phyloP scores from a whole-genome alignment of 2,888 invertebrate species.

The Uloborus plumipes region DNA sequence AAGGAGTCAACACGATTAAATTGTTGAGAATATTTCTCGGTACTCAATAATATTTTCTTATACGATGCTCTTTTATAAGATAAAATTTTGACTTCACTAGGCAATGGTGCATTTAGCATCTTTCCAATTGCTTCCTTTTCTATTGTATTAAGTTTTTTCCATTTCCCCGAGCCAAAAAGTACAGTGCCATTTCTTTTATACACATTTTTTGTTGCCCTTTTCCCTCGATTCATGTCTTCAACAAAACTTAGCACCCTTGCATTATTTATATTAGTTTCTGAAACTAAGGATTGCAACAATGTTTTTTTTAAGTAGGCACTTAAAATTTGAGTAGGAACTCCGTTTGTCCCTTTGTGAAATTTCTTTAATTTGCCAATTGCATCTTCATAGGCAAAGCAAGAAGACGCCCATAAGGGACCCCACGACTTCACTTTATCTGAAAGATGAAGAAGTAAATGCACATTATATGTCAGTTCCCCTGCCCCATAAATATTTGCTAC shows the following conservation, averaged over 20 bases:
- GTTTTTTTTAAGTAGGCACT: too few relatives aligned
- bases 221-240: background rate
- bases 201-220: background rate
- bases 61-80: background rate
- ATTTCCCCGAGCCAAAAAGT: background rate
- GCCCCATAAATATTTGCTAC: too few relatives aligned
- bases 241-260: too few relatives aligned
- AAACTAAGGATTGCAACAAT: too few relatives aligned
- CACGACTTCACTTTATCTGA: constrained; percentile 3
- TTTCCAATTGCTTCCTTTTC: background rate
- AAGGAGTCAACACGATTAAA: constrained; percentile 5
- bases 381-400: constrained; percentile 14
- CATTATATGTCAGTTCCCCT: constrained; percentile 2
- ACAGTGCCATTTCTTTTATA: background rate
- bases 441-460: constrained; percentile 15
- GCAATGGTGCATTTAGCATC: background rate
- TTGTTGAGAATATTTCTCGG: background rate
- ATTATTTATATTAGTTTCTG: too few relatives aligned
- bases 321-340: too few relatives aligned
- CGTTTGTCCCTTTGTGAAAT: background rate
- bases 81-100: background rate
- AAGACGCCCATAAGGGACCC: constrained; percentile 12
- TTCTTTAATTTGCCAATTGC: constrained; percentile 4
- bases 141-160: background rate
- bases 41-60: constrained; percentile 1